Evolutionary conservation across 2,113 vertebrate genomes (phyloP).

Genomic region (Smithornis capensis): DNA sequence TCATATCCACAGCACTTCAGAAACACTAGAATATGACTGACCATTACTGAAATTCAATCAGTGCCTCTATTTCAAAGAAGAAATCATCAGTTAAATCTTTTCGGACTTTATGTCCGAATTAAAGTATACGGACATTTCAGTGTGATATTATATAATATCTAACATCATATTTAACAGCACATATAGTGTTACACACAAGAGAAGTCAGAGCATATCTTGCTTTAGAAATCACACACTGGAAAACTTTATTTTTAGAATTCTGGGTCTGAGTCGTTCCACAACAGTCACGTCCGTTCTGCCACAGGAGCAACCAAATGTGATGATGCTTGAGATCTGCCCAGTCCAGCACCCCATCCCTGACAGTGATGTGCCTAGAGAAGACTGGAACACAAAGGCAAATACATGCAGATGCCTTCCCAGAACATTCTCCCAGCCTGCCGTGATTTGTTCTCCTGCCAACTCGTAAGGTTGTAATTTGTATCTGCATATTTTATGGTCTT

Average conservation of each 20-base stretch:
- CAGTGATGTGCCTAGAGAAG: neutral
- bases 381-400: neutral
- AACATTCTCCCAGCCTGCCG: neutral
- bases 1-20: neutral
- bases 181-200: neutral
- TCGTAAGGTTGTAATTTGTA: neutral
- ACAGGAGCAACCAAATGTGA: neutral
- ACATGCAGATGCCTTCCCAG: neutral
- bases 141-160: neutral
- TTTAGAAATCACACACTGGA: neutral
- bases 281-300: neutral
- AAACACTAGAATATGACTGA: neutral
- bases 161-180: neutral
- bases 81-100: neutral
- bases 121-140: neutral
- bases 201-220: neutral
- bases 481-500: neutral
- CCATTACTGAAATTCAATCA: neutral
- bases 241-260: neutral
- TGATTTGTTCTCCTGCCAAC: neutral
- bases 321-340: neutral
- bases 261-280: neutral
- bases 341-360: neutral
- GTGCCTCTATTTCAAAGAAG: neutral
- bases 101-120: neutral